A percentile compares a stretch with the other conserved stretches of the same genome.
These are phyloP conservation scores for Drosophila pseudotakahashii DNA, from an alignment of 2,888 invertebrate species.

Conservation along the genomic window DNA sequence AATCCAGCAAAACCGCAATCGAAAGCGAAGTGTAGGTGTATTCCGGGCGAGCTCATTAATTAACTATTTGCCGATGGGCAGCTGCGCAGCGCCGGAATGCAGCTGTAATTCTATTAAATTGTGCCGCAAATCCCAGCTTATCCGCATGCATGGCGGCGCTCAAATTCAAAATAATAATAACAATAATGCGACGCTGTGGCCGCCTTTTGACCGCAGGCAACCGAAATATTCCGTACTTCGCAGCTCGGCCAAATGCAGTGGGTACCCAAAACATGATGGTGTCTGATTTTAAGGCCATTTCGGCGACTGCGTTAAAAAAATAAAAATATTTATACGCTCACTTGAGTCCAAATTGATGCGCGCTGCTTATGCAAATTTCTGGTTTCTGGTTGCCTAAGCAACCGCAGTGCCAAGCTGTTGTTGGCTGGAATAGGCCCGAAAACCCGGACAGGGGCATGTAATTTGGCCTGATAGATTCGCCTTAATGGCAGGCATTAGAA, in stretches of 20 bases:
- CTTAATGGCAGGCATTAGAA: constrained; percentile 75
- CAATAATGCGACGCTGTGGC: constrained; percentile 50
- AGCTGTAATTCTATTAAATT: constrained; percentile 72
- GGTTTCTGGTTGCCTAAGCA: constrained; percentile 65
- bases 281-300: constrained; percentile 45
- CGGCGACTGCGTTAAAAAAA: constrained; percentile 63
- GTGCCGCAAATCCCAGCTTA: constrained; percentile 67
- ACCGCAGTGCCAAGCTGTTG: constrained; percentile 58
- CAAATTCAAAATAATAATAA: constrained; percentile 56
- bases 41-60: constrained; percentile 55
- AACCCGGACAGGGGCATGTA: constrained; percentile 54
- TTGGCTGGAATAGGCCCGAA: constrained; percentile 18
- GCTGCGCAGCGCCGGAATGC: constrained; percentile 42
- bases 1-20: constrained; percentile 16
- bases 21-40: constrained; percentile 35
- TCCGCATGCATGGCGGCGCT: constrained; percentile 57
- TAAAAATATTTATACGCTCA: constrained; percentile 75
- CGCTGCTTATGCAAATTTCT: constrained; percentile 77
- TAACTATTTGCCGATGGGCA: constrained; percentile 34
- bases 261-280: constrained; percentile 9
- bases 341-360: constrained; percentile 71
- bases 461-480: constrained; percentile 71
- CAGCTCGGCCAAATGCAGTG: constrained; percentile 12
- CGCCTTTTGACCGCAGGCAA: constrained; percentile 54
- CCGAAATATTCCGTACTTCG: constrained; percentile 20